Evolutionary conservation across 2,113 vertebrate genomes (phyloP).

Genomic region (Falcunculus frontatus): DNA sequence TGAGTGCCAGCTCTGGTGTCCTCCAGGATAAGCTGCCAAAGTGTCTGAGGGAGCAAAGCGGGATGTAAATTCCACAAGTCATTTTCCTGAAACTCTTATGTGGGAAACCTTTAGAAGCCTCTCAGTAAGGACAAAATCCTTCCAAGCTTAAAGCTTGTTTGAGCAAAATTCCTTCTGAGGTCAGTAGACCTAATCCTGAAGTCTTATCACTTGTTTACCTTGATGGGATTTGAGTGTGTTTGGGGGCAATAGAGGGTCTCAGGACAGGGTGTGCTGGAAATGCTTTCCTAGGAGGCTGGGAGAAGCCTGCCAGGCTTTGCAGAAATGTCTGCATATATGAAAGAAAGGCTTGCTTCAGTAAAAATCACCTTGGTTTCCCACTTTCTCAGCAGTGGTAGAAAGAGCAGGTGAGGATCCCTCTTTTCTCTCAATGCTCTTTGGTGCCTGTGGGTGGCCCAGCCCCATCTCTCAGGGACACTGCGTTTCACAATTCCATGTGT

Average conservation of each 20-base stretch:
- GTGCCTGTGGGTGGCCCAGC: background rate
- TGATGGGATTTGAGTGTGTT: background rate
- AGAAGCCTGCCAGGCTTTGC: background rate
- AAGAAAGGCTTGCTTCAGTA: background rate
- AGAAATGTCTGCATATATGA: background rate
- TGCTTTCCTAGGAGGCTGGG: background rate
- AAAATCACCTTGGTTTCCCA: background rate
- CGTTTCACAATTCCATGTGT: background rate
- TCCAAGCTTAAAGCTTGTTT: slow-evolving; percentile 18
- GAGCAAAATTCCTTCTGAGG: slow-evolving; percentile 49
- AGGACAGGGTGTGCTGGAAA: background rate
- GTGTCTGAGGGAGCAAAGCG: slow-evolving; percentile 2
- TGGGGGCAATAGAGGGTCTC: background rate
- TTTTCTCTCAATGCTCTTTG: background rate
- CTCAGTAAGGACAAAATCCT: slow-evolving; percentile 40
- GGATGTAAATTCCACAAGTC: slow-evolving; percentile 53
- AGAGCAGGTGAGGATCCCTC: background rate
- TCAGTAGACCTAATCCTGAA: slow-evolving; percentile 13
- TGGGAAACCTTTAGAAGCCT: slow-evolving; percentile 44
- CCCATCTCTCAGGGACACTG: rapidly evolving
- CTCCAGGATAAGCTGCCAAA: slow-evolving; percentile 49
- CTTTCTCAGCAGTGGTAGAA: background rate
- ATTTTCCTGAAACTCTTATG: slow-evolving; percentile 37
- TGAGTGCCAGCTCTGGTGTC: slow-evolving; percentile 11
- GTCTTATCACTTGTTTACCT: slow-evolving; percentile 9